These are phyloP conservation scores for Bombyx mandarina DNA, from an alignment of 1,140 invertebrate species.

Conservation along the genomic window DNA sequence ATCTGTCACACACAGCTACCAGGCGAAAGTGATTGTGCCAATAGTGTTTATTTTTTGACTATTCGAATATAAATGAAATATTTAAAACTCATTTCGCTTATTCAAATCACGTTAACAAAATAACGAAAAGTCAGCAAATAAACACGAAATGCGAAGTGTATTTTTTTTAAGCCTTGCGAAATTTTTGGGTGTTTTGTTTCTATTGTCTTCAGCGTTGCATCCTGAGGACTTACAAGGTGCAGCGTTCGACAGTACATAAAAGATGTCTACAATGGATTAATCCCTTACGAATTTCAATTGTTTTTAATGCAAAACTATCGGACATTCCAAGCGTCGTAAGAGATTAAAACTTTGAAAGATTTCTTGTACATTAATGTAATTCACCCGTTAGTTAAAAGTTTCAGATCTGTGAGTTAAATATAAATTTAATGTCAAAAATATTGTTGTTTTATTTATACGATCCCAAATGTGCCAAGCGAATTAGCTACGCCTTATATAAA, in stretches of 20 bases:
- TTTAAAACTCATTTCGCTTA: too few species aligned
- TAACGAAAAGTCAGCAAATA: conserved; percentile 8
- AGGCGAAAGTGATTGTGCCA: conserved; percentile 38
- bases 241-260: too few species aligned
- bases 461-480: conserved; percentile 37
- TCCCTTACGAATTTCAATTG: too few species aligned
- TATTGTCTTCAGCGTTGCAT: neutral
- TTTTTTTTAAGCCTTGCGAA: conserved; percentile 22
- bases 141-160: conserved; percentile 5
- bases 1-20: conserved; percentile 47
- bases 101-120: neutral
- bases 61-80: too few species aligned
- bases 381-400: conserved; percentile 14
- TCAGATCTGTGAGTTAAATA: conserved; percentile 64
- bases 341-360: too few species aligned
- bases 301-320: too few species aligned
- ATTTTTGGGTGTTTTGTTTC: conserved; percentile 3
- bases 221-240: too few species aligned
- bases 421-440: conserved; percentile 60
- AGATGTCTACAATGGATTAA: too few species aligned
- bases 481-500: neutral
- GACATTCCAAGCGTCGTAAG: too few species aligned
- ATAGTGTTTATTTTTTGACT: conserved; percentile 35
- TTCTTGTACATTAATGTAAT: too few species aligned
- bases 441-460: conserved; percentile 56